Percentiles rank a stretch among this genome's conserved stretches.
phyloP scores from a whole-genome alignment of 1,140 invertebrate genomes.

The Calephelis virginiensis region DNA sequence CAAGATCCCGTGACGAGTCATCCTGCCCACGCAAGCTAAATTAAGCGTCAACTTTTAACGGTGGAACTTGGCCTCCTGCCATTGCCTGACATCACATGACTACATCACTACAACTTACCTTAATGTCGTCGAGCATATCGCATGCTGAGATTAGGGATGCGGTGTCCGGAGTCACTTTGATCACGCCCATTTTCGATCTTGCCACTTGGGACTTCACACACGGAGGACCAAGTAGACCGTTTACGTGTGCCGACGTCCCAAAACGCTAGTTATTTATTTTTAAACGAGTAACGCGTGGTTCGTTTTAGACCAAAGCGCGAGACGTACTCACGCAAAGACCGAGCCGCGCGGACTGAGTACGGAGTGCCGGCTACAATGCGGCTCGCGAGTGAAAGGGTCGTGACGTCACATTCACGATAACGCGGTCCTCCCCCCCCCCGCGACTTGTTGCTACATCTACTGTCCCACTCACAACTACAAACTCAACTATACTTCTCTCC shows the following conservation, averaged over 20 bases:
- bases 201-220: conserved; percentile 42
- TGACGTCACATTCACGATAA: conserved; percentile 67
- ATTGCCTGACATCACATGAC: conserved; percentile 54
- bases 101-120: conserved; percentile 49
- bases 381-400: conserved; percentile 69
- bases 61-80: conserved; percentile 48
- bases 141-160: conserved; percentile 66
- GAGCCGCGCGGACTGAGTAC: conserved; percentile 70
- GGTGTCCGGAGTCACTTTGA: conserved; percentile 69
- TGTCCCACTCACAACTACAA: conserved; percentile 36
- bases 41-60: conserved; percentile 48
- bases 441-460: conserved; percentile 67
- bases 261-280: conserved; percentile 38
- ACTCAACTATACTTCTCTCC: conserved; percentile 30
- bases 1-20: conserved; percentile 41
- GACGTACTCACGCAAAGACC: conserved; percentile 67
- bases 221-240: conserved; percentile 56
- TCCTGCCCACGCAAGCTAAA: conserved; percentile 45
- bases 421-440: conserved; percentile 36
- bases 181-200: conserved; percentile 60
- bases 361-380: conserved; percentile 36
- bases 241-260: conserved; percentile 51
- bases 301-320: conserved; percentile 63
- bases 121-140: conserved; percentile 73
- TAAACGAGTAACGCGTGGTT: conserved; percentile 57